Evolutionary conservation across 64 coral and sea anemone genomes (phyloP), one percentile per base, ranked within the genome.

Genomic region (Exaiptasia diaphana): DNA sequence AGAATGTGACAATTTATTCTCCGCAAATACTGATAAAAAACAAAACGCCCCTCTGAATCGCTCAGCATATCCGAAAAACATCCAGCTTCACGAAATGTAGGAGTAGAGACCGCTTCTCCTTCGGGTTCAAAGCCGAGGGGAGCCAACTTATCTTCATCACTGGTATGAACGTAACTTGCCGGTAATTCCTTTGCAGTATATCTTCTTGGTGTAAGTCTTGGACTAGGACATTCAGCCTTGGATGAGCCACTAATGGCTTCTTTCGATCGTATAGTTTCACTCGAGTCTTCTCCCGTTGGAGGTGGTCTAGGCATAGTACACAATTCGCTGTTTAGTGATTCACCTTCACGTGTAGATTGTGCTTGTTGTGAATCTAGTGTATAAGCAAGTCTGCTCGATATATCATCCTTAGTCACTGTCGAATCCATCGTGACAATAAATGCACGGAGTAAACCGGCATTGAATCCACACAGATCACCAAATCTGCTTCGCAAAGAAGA

Each of bases 281-380:
- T 77, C 50, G 91, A 95, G 85, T 95, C 91, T 89, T 95, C 85
- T 49, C 91, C 91, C 44, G 91, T 88, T 25, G 91, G 91, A 56
- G 91, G 79, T 44, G 86, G 91, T 53, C 91, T 79, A 55, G 82
- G 50, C 53, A 59, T 94, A 72, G 75, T 74, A 80, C 23, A 73
- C 69, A 88, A 80, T 49, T 78, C 75, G 4, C 11, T 63, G 15
- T 26, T 59, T 61, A 15, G 42, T 24, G 80, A 83, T 58, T 86
- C 83, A 50, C 69, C 89, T 85, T 94, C 91, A 94, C 91, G 91
- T 94, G 91, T 89, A 61, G 73, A 77, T 60, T 73, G 75, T 71
- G 82, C 77, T 73, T 93, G 83, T 77, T 82, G 90, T 75, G 82
- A 58, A 46, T 69, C 82, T 31, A 25, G 63, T 30, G 10, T 35